phyloP scores from a whole-genome alignment of 2,113 vertebrate genomes.

The Ctenomys sociabilis region DNA sequence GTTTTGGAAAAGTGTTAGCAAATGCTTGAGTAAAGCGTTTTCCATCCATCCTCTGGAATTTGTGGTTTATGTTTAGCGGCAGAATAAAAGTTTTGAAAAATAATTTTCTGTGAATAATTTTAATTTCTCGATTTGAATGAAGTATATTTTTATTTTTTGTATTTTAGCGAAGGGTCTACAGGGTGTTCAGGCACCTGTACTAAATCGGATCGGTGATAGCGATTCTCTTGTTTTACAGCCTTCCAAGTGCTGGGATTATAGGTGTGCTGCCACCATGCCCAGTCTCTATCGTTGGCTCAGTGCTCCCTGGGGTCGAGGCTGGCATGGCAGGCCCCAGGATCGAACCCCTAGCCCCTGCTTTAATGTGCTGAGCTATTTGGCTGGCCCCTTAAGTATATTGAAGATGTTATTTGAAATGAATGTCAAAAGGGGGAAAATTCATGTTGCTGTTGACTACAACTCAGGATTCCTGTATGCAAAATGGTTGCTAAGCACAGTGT shows the following conservation, averaged over 20 bases:
- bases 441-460: neutral
- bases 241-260: no score
- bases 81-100: neutral
- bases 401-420: constrained; percentile 49
- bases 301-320: no score
- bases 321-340: no score
- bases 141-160: neutral
- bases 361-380: no score
- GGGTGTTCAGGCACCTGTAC: no score
- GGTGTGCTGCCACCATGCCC: no score
- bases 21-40: neutral
- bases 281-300: no score
- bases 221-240: no score
- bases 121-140: neutral
- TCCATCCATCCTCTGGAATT: neutral
- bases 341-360: no score
- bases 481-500: neutral
- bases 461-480: constrained; percentile 2
- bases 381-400: neutral
- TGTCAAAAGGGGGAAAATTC: constrained; percentile 40
- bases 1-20: neutral
- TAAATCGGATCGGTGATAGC: no score
- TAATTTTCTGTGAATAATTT: neutral
- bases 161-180: no score
- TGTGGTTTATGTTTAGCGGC: constrained; percentile 14